Conservation (phyloP, 2,113 vertebrate species). For the Hirundichthys speculiger region DNA sequence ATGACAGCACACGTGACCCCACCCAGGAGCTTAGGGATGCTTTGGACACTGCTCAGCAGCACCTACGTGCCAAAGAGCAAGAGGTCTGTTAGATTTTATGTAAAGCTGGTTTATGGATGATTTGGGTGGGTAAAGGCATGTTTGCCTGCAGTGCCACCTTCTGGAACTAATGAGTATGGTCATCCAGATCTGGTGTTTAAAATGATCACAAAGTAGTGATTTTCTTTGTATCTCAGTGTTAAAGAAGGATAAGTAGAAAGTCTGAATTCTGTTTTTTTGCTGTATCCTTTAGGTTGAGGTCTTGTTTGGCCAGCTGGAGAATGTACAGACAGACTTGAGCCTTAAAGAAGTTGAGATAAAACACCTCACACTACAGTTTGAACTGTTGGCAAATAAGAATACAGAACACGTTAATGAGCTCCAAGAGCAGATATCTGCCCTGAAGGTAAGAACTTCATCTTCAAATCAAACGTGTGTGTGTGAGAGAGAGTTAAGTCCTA, state of each 20-base stretch:
- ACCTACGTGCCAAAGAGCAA: conserved; percentile 77
- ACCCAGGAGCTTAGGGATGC: conserved; percentile 77
- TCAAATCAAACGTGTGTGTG: not conserved
- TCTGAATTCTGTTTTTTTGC: not conserved
- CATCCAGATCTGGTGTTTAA: not conserved
- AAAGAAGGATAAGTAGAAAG: not conserved
- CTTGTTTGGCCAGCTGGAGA: conserved; percentile 82
- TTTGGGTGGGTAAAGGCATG: not conserved
- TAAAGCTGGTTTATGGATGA: not conserved
- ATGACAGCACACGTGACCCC: conserved; percentile 62
- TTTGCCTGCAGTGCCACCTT: conserved; percentile 39
- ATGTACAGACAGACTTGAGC: conserved; percentile 79
- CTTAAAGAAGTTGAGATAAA: conserved; percentile 83
- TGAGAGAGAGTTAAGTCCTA: too few relatives aligned
- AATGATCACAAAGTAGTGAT: not conserved
- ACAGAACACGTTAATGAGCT: conserved; percentile 72
- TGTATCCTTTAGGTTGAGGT: conserved; percentile 76
- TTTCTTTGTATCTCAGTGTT: not conserved
- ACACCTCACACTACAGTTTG: conserved; percentile 84
- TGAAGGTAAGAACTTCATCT: conserved; percentile 76
- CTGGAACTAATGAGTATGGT: conserved; percentile 17
- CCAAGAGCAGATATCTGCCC: conserved; percentile 74
- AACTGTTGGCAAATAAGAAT: conserved; percentile 74
- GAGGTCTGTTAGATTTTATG: conserved; percentile 77
- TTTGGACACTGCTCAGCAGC: conserved; percentile 77